A percentile compares a stretch with the other conserved stretches of the same genome.
Evolutionary conservation across 2,113 vertebrate genomes (phyloP).

Genomic region (Alligator mississippiensis): DNA sequence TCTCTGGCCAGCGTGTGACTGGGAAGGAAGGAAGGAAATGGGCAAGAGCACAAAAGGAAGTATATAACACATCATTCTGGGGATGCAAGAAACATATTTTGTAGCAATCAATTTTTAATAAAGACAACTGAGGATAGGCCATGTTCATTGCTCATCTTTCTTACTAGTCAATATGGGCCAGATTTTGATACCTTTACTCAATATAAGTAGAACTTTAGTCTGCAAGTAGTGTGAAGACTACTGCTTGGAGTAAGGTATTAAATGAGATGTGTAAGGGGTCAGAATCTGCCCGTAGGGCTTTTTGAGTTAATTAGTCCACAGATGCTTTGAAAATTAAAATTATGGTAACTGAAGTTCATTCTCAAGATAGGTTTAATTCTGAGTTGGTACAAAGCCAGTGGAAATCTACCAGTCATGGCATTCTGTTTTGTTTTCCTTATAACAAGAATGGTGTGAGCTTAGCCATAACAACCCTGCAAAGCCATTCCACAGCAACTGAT

Average conservation of each 20-base stretch:
- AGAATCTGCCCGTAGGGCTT: neutral
- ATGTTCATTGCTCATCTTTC: neutral
- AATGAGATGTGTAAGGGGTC: neutral
- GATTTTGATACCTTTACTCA: too few relatives aligned
- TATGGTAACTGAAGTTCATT: neutral
- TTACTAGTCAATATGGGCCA: neutral
- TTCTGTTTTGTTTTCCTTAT: neutral
- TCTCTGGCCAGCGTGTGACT: neutral
- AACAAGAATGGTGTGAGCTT: neutral
- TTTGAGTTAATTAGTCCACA: neutral
- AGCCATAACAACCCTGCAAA: neutral
- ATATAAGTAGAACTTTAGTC: neutral
- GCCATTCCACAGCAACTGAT: neutral
- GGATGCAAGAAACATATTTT: neutral
- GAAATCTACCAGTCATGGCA: neutral
- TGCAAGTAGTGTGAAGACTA: neutral
- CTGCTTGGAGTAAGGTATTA: neutral
- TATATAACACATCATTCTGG: neutral
- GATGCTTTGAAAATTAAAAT: neutral
- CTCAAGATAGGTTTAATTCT: neutral
- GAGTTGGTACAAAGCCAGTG: neutral
- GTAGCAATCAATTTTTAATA: neutral
- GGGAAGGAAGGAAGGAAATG: neutral
- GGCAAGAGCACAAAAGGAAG: neutral
- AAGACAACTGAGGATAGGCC: neutral